These are phyloP conservation scores for Holothuria scabra DNA, from an alignment of 53 echinoderm and acorn worm genomes.

Conservation along the genomic window DNA sequence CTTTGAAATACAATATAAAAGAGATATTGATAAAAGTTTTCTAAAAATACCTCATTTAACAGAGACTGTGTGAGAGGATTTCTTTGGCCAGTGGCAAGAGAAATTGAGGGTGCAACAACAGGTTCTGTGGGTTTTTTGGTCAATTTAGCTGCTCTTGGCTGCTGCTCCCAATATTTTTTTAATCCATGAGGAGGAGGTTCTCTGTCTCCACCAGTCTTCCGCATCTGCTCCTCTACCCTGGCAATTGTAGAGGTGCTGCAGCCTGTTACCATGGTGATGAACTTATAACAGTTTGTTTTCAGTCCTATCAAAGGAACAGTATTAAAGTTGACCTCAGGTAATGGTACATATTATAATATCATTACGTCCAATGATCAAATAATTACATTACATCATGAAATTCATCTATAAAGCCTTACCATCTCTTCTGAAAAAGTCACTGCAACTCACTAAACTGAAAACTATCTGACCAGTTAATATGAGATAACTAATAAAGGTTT, in stretches of 20 bases:
- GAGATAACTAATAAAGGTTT: too few relatives aligned
- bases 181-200: conserved; percentile 97
- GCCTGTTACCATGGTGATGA: conserved; percentile 95
- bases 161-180: conserved; percentile 88
- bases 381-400: neutral
- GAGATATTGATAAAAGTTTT: too few relatives aligned
- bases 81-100: conserved; percentile 21
- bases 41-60: conserved; percentile 30
- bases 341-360: neutral
- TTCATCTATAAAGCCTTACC: too few relatives aligned
- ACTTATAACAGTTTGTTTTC: conserved; percentile 88
- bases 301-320: conserved; percentile 59
- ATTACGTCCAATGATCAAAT: neutral
- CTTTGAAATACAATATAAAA: too few relatives aligned
- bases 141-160: conserved; percentile 61
- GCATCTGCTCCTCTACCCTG: conserved; percentile 92
- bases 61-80: conserved; percentile 18
- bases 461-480: too few relatives aligned
- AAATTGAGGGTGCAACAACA: neutral
- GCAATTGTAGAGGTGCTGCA: conserved; percentile 92
- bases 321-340: neutral
- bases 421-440: too few relatives aligned
- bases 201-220: conserved; percentile 84
- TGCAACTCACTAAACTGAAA: too few relatives aligned
- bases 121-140: conserved; percentile 47